These are phyloP conservation scores for Phenganax stokvisi DNA, from an alignment of 92 coral and sea anemone species.

Conservation along the genomic window DNA sequence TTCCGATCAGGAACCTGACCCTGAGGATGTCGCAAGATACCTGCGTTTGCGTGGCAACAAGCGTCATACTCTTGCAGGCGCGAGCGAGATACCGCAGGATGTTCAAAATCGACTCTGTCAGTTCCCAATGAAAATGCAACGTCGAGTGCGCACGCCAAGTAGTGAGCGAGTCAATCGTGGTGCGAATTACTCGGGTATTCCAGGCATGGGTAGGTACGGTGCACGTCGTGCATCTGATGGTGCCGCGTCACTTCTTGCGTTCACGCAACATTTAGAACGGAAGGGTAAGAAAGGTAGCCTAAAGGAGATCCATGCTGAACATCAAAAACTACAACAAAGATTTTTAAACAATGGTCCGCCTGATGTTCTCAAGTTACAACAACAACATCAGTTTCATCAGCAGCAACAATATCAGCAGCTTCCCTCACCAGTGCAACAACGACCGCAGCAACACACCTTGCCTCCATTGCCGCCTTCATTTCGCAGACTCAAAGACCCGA, in stretches of 20 bases:
- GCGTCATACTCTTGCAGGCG: slow-evolving; percentile 86
- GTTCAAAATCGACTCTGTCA: slow-evolving; percentile 70
- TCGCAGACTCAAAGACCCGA: slow-evolving; percentile 35
- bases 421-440: slow-evolving; percentile 19
- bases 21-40: slow-evolving; percentile 90
- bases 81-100: slow-evolving; percentile 89
- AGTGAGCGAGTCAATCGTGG: slow-evolving; percentile 77
- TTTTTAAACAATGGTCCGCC: slow-evolving; percentile 72
- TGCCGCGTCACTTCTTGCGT: slow-evolving; percentile 90
- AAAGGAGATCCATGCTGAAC: slow-evolving; percentile 85
- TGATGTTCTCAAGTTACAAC: slow-evolving; percentile 77
- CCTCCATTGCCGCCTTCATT: slow-evolving; percentile 21
- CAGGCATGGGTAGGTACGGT: slow-evolving; percentile 68
- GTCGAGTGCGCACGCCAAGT: slow-evolving; percentile 73
- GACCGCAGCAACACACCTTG: slow-evolving; percentile 7
- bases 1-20: slow-evolving; percentile 97
- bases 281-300: slow-evolving; percentile 76
- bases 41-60: slow-evolving; percentile 83
- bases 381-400: slow-evolving; percentile 72
- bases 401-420: slow-evolving; percentile 63
- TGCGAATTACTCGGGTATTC: slow-evolving; percentile 67
- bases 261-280: slow-evolving; percentile 90
- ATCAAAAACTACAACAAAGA: slow-evolving; percentile 80
- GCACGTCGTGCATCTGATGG: slow-evolving; percentile 97
- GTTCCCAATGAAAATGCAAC: slow-evolving; percentile 76